These are phyloP conservation scores for Mallateleia sp. DNA, from an alignment of 2,888 invertebrate species.

Conservation along the genomic window DNA sequence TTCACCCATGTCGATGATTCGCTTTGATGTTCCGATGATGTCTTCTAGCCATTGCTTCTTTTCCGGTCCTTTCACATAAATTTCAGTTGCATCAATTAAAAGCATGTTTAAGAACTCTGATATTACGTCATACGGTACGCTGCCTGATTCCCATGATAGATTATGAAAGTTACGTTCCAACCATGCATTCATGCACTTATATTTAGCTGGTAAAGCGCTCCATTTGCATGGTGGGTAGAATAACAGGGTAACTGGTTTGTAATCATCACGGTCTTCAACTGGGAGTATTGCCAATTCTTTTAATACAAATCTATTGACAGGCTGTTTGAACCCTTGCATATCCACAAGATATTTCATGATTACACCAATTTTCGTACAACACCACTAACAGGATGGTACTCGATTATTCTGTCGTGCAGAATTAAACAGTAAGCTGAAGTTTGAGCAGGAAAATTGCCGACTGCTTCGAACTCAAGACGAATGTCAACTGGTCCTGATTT, in stretches of 20 bases:
- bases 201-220: slow-evolving; percentile 30
- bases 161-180: slow-evolving; percentile 50
- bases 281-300: too few relatives aligned
- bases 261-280: slow-evolving; percentile 4
- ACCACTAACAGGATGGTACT: too few relatives aligned
- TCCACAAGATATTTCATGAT: slow-evolving; percentile 29
- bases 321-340: slow-evolving; percentile 43
- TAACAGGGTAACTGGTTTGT: slow-evolving; percentile 12
- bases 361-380: slow-evolving; percentile 10
- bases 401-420: too few relatives aligned
- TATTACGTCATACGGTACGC: slow-evolving; percentile 33
- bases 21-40: too few relatives aligned
- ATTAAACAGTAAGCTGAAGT: too few relatives aligned
- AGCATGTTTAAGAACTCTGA: too few relatives aligned
- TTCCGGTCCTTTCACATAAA: too few relatives aligned
- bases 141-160: slow-evolving; percentile 39
- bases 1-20: background rate
- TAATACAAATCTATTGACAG: slow-evolving; percentile 41
- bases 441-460: too few relatives aligned
- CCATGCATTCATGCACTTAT: slow-evolving; percentile 45
- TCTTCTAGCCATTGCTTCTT: background rate
- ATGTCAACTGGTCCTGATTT: too few relatives aligned
- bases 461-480: too few relatives aligned
- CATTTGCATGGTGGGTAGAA: slow-evolving; percentile 38
- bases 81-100: background rate